Evolutionary conservation across 2,113 vertebrate genomes (phyloP).

Genomic region (Sphaerodactylus townsendi): DNA sequence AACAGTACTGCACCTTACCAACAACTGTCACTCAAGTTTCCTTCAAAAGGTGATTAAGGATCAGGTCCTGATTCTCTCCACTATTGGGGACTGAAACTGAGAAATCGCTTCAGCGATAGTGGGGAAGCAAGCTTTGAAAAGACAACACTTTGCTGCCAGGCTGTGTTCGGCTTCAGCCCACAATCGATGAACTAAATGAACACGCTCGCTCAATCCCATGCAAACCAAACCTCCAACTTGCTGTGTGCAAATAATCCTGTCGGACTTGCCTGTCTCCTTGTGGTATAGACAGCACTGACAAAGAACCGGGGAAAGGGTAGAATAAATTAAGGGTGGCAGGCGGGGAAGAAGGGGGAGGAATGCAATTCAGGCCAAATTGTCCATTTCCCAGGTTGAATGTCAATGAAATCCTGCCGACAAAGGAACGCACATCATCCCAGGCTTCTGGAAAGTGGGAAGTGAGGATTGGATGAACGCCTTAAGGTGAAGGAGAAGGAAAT

Average conservation of each 20-base stretch:
- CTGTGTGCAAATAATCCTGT: background rate
- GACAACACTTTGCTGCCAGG: background rate
- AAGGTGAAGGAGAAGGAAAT: background rate
- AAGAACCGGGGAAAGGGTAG: background rate
- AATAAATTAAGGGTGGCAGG: background rate
- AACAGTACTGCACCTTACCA: background rate
- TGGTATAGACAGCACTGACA: background rate
- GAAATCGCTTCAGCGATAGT: background rate
- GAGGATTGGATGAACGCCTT: background rate
- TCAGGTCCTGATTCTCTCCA: background rate
- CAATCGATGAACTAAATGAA: background rate
- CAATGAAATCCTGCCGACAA: background rate
- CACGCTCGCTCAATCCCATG: background rate
- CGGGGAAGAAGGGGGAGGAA: background rate
- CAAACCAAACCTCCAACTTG: background rate
- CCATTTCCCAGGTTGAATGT: background rate
- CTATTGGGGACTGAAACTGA: background rate
- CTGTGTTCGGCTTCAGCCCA: background rate
- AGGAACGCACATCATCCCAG: background rate
- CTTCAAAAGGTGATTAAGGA: background rate
- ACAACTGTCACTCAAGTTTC: background rate
- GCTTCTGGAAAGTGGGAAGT: background rate
- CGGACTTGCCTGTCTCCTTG: constrained; percentile 22
- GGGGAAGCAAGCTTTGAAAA: background rate
- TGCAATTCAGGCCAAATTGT: background rate